Percentiles rank a stretch among this genome's conserved stretches.
Conservation (phyloP, 2,888 invertebrate species). For the Drosophila mimetica region DNA sequence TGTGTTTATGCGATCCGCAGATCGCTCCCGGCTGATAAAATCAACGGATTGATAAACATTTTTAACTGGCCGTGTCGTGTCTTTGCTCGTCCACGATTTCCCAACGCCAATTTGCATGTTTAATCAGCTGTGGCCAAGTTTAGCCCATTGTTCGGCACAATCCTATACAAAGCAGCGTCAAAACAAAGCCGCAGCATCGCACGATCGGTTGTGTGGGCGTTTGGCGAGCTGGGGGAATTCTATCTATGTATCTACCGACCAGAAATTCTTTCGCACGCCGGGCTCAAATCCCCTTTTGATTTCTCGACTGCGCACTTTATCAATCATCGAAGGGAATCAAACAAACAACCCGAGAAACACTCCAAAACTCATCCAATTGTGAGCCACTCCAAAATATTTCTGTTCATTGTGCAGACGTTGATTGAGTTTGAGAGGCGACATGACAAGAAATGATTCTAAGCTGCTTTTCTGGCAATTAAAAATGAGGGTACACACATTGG, state of each 20-base stretch:
- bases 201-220: constrained; percentile 60
- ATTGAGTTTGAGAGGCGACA: constrained; percentile 59
- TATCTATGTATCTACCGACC: not conserved
- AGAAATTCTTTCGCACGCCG: constrained; percentile 67
- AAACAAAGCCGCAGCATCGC: constrained; percentile 22
- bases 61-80: constrained; percentile 51
- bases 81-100: constrained; percentile 66
- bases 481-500: constrained; percentile 12
- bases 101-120: constrained; percentile 70
- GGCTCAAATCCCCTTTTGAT: constrained; percentile 23
- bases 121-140: constrained; percentile 68
- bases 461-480: constrained; percentile 33
- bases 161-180: constrained; percentile 20
- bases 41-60: constrained; percentile 67
- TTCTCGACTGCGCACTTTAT: constrained; percentile 54
- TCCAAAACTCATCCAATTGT: constrained; percentile 75
- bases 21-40: constrained; percentile 63
- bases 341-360: constrained; percentile 42
- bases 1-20: constrained; percentile 41
- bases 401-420: constrained; percentile 54
- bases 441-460: constrained; percentile 58
- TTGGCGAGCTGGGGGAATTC: constrained; percentile 25
- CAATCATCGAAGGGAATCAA: constrained; percentile 41
- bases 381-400: constrained; percentile 52
- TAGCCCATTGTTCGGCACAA: constrained; percentile 61